A percentile compares a stretch with the other conserved stretches of the same genome.
Evolutionary conservation across 2,888 invertebrate genomes (phyloP).

Genomic region (Caenorhabditis sp.): DNA sequence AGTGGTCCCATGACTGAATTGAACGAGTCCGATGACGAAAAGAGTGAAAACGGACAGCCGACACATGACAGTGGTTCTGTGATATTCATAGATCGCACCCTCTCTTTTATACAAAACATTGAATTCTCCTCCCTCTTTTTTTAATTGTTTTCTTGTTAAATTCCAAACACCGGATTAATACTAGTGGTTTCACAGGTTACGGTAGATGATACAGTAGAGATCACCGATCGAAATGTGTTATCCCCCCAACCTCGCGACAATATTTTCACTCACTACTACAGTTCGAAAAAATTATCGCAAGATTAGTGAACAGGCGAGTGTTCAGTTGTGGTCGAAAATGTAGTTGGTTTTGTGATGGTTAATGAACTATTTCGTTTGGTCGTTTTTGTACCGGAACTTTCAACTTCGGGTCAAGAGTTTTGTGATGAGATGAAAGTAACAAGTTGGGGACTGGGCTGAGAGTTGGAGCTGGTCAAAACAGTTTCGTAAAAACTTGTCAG

Average conservation of each 20-base stretch:
- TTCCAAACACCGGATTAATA: conserved; percentile 42
- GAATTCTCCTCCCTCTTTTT: neutral
- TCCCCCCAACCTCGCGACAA: neutral
- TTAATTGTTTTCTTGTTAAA: conserved; percentile 34
- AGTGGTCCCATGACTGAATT: conserved; percentile 14
- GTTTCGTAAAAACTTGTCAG: no score
- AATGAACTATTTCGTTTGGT: neutral
- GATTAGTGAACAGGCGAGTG: conserved; percentile 7
- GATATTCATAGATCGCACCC: conserved; percentile 4
- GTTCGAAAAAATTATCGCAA: conserved; percentile 16
- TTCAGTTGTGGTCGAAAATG: conserved; percentile 15
- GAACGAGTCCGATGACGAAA: neutral
- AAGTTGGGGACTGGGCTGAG: neutral
- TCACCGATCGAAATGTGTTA: conserved; percentile 31
- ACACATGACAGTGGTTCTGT: conserved; percentile 15
- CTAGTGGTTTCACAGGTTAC: conserved; percentile 15
- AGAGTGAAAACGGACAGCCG: conserved; percentile 3
- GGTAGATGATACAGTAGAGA: conserved; percentile 3
- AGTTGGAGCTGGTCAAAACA: no score
- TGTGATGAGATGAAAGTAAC: neutral
- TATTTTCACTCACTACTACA: conserved; percentile 10
- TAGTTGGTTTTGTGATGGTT: conserved; percentile 19
- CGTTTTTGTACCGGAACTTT: conserved; percentile 23
- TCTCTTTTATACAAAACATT: conserved; percentile 23
- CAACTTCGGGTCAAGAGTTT: conserved; percentile 7